Evolutionary conservation across 2,113 vertebrate genomes (phyloP).

Genomic region (Atrichornis clamosus): DNA sequence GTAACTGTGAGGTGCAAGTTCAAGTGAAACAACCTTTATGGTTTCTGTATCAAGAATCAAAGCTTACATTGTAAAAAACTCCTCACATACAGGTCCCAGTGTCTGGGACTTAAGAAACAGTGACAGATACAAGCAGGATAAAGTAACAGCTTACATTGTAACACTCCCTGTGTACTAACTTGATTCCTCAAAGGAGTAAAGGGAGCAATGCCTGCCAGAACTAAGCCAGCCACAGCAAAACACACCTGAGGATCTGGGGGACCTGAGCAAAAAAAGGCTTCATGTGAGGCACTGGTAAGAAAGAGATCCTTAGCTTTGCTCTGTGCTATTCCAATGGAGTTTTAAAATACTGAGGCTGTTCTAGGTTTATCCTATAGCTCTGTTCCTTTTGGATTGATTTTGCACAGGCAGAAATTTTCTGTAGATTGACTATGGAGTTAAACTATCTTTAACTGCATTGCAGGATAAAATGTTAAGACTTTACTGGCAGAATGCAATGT

Average conservation of each 20-base stretch:
- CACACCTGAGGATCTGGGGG: rapidly evolving
- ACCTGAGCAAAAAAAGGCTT: background rate
- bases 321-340: background rate
- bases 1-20: background rate
- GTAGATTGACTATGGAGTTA: background rate
- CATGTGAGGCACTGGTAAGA: rapidly evolving
- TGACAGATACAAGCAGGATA: background rate
- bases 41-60: background rate
- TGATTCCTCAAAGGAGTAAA: background rate
- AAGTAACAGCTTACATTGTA: background rate
- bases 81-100: rapidly evolving
- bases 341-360: background rate
- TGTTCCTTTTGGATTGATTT: background rate
- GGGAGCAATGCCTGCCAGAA: background rate
- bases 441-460: background rate
- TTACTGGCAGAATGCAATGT: background rate
- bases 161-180: background rate
- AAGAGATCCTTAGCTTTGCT: background rate
- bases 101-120: background rate
- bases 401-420: background rate
- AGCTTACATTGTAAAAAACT: background rate
- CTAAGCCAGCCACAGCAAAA: background rate
- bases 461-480: background rate
- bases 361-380: background rate
- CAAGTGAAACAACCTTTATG: rapidly evolving